Evolutionary conservation across 1,140 invertebrate species (phyloP).

Genomic region (Anthonomus grandis): DNA sequence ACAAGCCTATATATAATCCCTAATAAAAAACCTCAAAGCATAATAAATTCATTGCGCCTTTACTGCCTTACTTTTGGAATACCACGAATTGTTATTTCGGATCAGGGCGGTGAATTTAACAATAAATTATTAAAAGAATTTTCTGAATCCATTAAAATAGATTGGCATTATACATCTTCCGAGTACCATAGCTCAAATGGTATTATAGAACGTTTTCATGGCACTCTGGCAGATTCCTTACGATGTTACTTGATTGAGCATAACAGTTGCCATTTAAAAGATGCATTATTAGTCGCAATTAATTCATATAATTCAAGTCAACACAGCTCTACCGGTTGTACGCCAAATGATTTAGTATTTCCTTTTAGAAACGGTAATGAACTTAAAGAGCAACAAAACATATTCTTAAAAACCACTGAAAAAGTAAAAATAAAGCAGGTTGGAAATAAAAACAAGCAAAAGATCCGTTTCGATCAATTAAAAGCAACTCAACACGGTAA

Average conservation of each 20-base stretch:
- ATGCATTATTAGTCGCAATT: constrained; percentile 14
- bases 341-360: constrained; percentile 6
- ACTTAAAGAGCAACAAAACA: not conserved
- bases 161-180: too few species aligned
- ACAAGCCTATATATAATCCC: not conserved
- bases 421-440: constrained; percentile 3
- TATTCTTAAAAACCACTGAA: constrained; percentile 2
- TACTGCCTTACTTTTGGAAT: constrained; percentile 3
- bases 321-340: constrained; percentile 6
- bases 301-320: constrained; percentile 12
- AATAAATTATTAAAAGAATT: constrained; percentile 9
- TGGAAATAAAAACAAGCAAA: not conserved
- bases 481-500: not conserved
- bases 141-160: not conserved
- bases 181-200: too few species aligned
- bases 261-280: constrained; percentile 5
- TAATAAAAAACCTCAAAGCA: constrained; percentile 2
- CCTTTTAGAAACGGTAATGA: constrained; percentile 1
- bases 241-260: constrained; percentile 6
- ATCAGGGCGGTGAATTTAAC: too few species aligned
- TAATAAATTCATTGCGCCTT: not conserved
- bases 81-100: constrained; percentile 1
- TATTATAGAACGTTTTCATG: constrained; percentile 2
- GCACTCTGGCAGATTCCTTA: not conserved
- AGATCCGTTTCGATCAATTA: not conserved